phyloP scores from a whole-genome alignment of 2,113 vertebrate genomes.

The Pithys albifrons region DNA sequence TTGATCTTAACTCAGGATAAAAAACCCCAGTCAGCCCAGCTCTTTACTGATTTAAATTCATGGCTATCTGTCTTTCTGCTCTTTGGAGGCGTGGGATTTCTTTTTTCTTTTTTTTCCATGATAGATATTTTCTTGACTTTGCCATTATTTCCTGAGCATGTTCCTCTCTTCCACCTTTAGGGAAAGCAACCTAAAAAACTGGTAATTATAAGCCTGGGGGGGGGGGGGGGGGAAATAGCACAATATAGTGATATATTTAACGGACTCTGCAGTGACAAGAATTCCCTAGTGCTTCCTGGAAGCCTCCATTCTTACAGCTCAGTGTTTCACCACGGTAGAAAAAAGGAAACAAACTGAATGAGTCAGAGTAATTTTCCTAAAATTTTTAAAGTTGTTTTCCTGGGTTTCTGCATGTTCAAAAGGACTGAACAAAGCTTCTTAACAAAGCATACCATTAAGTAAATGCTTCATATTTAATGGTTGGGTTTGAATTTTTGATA shows the following conservation, averaged over 20 bases:
- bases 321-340: not conserved
- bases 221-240: not conserved
- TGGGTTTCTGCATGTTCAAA: not conserved
- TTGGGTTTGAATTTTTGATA: not conserved
- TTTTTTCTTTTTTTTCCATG: not conserved
- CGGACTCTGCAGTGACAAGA: not conserved
- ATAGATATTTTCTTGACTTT: not conserved
- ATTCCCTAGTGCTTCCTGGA: not conserved
- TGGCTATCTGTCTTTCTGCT: not conserved
- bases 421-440: not conserved
- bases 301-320: not conserved
- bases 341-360: conserved; percentile 2
- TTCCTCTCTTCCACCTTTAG: not conserved
- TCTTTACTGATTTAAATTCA: not conserved
- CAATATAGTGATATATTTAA: not conserved
- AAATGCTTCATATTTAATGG: not conserved
- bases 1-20: not conserved
- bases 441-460: not conserved
- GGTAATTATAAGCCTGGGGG: not conserved
- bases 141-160: not conserved
- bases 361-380: conserved; percentile 38
- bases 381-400: not conserved
- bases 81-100: not conserved
- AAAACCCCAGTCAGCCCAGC: not conserved
- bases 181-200: not conserved